Evolutionary conservation across 1,140 invertebrate species (phyloP), one percentile per base, ranked within the genome.

Genomic region (Parasteatoda tepidariorum): DNA sequence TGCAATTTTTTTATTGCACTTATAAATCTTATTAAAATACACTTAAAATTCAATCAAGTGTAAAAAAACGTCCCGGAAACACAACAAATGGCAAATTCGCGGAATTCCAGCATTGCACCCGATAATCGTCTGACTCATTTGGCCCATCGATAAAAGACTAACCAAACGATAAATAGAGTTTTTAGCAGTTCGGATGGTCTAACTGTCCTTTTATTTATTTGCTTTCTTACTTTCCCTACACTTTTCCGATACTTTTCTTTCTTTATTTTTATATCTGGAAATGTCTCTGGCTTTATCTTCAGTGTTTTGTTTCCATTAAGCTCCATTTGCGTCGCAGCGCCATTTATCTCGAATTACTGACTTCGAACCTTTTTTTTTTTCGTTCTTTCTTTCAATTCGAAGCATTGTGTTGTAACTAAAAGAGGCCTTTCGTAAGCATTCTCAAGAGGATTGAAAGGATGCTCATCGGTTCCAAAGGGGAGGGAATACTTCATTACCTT

Each of bases 151-250:
- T 33, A 68, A 33, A 24, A 26, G 31, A 61, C 33, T 57, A 13
- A 62, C 55, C 71, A 61, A 48, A 61, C 71, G 34, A 75, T 75
- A 75, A 75, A 75, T 75, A 55, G 57, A 75, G 57, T 75, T 75
- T 48, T 75, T 75, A 75, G 71, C 71, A 75, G 54, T 75, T 75
- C 55, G 41, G 71, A 38, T 61, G 71, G 30, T 57, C 71, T 75
- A 62, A 75, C 71, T 57, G 22, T 57, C 55, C 34, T 38, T 75
- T 61, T 74, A 61, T 74, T 75, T 31, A 7, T 57, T 28, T 9
- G 15, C 26, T 57, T 28, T 74, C 61, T 75, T 31, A 7, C 33
- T 28, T 22, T 18, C 26, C 31, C n/a, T 26, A n/a, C 24, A 31
- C 26, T 57, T 57, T 59, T 73, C 33, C 70, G 70, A 73, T 73